Conservation (phyloP, 2,113 vertebrate species). For the Cricetomys ansorgei region DNA sequence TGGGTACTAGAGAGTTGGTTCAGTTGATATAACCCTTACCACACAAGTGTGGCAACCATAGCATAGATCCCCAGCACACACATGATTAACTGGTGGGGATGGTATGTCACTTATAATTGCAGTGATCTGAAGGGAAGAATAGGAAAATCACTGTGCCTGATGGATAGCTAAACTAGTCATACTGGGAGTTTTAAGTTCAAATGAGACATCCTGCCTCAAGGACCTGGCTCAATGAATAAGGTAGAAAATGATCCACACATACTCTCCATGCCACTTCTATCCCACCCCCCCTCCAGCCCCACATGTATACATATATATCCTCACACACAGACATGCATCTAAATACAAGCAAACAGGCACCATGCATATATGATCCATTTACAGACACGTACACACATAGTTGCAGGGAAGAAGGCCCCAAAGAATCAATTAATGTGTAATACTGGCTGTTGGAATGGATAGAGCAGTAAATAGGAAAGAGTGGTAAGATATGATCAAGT, state of each 20-base stretch:
- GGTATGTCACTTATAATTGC: background rate
- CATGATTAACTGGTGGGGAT: background rate
- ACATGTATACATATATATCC: background rate
- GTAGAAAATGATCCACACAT: background rate
- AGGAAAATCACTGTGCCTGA: no score
- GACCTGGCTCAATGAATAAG: background rate
- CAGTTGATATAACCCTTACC: background rate
- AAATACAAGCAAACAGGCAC: background rate
- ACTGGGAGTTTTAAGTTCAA: background rate
- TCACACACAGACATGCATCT: background rate
- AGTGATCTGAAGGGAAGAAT: background rate
- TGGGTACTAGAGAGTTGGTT: background rate
- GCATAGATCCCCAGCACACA: background rate
- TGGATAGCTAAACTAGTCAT: no score
- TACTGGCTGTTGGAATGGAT: background rate
- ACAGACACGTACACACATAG: background rate
- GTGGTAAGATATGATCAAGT: background rate
- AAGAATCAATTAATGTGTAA: background rate
- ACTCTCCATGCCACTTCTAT: background rate
- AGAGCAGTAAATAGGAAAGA: background rate
- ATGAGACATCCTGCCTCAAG: background rate
- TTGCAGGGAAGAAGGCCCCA: background rate
- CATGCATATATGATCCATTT: background rate
- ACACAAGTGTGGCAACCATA: background rate
- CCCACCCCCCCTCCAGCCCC: no score